These are phyloP conservation scores for Boleophthalmus pectinirostris DNA, from an alignment of 2,113 vertebrate species.

Conservation along the genomic window DNA sequence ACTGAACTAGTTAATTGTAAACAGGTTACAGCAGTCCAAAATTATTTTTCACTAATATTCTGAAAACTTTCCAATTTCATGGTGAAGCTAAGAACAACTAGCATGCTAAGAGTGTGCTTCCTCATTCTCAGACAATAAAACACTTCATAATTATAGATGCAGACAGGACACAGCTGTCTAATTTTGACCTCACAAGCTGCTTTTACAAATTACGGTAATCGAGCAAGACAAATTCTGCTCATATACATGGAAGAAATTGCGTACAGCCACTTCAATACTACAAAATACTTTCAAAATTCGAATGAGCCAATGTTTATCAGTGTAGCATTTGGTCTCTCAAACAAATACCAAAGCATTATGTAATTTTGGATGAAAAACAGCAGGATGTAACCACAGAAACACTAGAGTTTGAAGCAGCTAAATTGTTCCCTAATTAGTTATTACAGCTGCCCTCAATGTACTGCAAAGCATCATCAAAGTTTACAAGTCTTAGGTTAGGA, in stretches of 20 bases:
- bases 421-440: slow-evolving; percentile 11
- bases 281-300: neutral
- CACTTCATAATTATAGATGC: too few relatives aligned
- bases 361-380: slow-evolving; percentile 24
- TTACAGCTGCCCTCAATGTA: slow-evolving; percentile 18
- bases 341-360: slow-evolving; percentile 25
- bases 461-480: neutral
- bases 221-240: too few relatives aligned
- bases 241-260: too few relatives aligned
- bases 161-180: too few relatives aligned
- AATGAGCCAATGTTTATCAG: neutral
- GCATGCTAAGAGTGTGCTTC: too few relatives aligned
- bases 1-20: too few relatives aligned
- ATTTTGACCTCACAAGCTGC: neutral
- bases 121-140: too few relatives aligned
- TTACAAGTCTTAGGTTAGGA: neutral
- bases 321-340: slow-evolving; percentile 4
- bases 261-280: neutral
- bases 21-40: too few relatives aligned
- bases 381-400: slow-evolving; percentile 10
- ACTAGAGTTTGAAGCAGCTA: slow-evolving; percentile 23
- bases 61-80: too few relatives aligned
- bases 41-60: too few relatives aligned
- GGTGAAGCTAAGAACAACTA: too few relatives aligned
- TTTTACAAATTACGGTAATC: too few relatives aligned